Conservation (phyloP, 2,113 vertebrate genomes). For the Apaloderma vittatum region DNA sequence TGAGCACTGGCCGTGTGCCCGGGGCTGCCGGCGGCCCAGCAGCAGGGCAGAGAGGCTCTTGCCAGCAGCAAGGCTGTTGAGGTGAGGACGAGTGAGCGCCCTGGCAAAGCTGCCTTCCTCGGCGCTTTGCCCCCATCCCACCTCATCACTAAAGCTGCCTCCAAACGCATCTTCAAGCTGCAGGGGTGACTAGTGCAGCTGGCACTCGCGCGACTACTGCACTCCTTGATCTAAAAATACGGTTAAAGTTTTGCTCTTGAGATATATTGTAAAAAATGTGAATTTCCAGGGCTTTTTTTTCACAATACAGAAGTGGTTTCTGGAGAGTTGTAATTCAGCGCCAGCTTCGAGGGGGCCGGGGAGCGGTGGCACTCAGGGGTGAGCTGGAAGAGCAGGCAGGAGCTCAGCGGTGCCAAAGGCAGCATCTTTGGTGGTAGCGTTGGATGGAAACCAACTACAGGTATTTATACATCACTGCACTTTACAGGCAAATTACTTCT, state of each 20-base stretch:
- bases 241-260: background rate
- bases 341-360: background rate
- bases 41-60: background rate
- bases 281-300: background rate
- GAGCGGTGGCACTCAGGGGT: background rate
- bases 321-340: background rate
- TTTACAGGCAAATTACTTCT: background rate
- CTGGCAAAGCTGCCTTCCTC: background rate
- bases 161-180: background rate
- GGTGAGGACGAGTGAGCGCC: background rate
- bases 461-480: background rate
- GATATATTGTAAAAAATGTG: background rate
- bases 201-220: fast-evolving
- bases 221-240: slow-evolving; percentile 25
- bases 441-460: background rate
- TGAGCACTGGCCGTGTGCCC: background rate
- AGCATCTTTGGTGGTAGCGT: background rate
- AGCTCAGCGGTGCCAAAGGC: background rate
- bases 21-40: background rate
- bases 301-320: background rate
- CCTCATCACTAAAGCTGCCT: background rate
- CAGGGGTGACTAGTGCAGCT: background rate
- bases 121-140: fast-evolving
- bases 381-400: slow-evolving; percentile 6
- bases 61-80: background rate